Evolutionary conservation across 2,888 invertebrate genomes (phyloP).

Genomic region (Doris montereyensis): DNA sequence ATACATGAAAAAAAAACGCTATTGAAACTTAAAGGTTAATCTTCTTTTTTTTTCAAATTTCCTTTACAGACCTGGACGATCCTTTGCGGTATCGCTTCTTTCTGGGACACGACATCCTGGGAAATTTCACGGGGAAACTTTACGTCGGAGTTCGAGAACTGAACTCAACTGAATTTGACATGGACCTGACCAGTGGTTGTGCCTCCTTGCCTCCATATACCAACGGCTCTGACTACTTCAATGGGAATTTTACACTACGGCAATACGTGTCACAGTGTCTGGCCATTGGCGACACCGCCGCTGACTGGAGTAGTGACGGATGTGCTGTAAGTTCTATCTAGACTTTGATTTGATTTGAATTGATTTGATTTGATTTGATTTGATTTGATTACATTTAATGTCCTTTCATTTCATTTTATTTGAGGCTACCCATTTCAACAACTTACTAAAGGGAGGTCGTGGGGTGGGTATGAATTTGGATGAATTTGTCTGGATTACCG

Average conservation of each 20-base stretch:
- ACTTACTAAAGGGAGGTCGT: no score
- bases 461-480: no score
- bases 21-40: no score
- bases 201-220: slow-evolving; percentile 52
- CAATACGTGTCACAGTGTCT: slow-evolving; percentile 71
- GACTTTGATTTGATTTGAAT: no score
- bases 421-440: not conserved
- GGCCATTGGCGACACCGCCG: slow-evolving; percentile 64
- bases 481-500: no score
- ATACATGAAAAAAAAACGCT: no score
- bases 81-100: slow-evolving; percentile 57
- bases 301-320: slow-evolving; percentile 53
- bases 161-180: slow-evolving; percentile 52
- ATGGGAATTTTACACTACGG: slow-evolving; percentile 69
- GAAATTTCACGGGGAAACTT: slow-evolving; percentile 61
- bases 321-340: slow-evolving; percentile 44
- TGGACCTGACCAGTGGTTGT: slow-evolving; percentile 55
- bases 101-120: slow-evolving; percentile 53
- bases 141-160: slow-evolving; percentile 69
- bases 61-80: not conserved
- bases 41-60: no score
- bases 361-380: no score
- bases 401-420: not conserved
- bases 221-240: slow-evolving; percentile 60
- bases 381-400: no score